Evolutionary conservation across 2,797 vertebrate species (phyloP).

Genomic region (Cyprinodon diabolis): DNA sequence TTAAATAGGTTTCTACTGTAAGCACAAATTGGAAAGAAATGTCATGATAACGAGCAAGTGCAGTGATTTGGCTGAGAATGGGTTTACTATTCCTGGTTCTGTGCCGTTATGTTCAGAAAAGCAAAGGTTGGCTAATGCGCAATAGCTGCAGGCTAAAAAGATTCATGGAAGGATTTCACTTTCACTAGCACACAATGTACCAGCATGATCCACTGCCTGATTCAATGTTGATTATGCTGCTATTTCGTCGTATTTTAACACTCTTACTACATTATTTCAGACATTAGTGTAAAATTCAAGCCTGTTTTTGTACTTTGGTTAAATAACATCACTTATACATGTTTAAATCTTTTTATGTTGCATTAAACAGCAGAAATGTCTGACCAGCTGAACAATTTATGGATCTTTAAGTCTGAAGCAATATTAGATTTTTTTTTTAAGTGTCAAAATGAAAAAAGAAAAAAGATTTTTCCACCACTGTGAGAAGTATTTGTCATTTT

Average conservation of each 20-base stretch:
- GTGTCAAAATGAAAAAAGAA: conserved; percentile 25
- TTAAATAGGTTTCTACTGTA: neutral
- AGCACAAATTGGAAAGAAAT: neutral
- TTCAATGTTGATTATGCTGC: neutral
- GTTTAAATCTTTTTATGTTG: neutral
- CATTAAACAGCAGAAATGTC: neutral
- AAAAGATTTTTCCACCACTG: conserved; percentile 3
- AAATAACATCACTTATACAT: neutral
- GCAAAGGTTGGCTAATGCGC: conserved; percentile 12
- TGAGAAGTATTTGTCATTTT: conserved; percentile 29
- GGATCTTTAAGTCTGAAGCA: neutral
- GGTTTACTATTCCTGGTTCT: conserved; percentile 3
- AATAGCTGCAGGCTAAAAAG: conserved; percentile 27
- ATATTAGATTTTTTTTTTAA: neutral
- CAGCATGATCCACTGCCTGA: neutral
- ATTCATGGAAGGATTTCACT: conserved; percentile 13
- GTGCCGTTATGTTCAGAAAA: neutral
- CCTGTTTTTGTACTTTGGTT: neutral
- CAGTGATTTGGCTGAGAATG: conserved; percentile 19
- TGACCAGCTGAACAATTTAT: neutral
- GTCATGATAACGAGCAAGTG: conserved; percentile 1
- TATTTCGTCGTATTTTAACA: neutral
- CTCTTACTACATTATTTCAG: neutral
- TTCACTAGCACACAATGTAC: conserved; percentile 13
- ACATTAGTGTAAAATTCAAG: neutral